Percentiles rank a stretch among this genome's conserved stretches.
Conservation (phyloP, 2,797 vertebrate species). For the Carcharodon carcharias region DNA sequence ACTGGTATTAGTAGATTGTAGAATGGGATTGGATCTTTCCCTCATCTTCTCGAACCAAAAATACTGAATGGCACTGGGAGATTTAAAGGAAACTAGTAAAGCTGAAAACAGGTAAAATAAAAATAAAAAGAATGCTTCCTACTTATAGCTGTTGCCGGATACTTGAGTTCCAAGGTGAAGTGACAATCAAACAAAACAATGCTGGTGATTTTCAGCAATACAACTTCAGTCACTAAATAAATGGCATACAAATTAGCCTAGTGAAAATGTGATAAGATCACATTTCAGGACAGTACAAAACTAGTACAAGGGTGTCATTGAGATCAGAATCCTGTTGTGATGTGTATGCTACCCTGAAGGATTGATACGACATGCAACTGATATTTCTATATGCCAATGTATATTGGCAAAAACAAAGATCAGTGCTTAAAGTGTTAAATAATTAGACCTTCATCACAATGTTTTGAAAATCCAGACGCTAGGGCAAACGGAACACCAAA, state of each 20-base stretch:
- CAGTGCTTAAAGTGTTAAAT: conserved; percentile 19
- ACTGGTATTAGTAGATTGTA: not conserved
- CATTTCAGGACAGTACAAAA: not conserved
- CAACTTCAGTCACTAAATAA: not conserved
- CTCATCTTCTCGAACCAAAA: not conserved
- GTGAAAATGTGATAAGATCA: not conserved
- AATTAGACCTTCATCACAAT: not conserved
- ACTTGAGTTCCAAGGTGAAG: not conserved
- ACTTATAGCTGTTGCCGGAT: not conserved
- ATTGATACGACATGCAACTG: not conserved
- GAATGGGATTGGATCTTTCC: no score
- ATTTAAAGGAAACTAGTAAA: not conserved
- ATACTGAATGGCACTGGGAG: not conserved
- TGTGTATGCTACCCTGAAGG: not conserved
- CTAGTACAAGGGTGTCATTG: not conserved
- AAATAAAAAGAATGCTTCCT: no score
- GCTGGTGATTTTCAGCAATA: not conserved
- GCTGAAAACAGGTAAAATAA: not conserved
- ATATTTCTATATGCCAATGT: not conserved
- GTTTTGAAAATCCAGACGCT: not conserved
- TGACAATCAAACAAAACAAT: not conserved
- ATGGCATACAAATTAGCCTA: not conserved
- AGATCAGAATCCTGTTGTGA: not conserved
- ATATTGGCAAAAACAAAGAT: not conserved
- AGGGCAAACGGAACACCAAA: not conserved